Evolutionary conservation across 2,888 invertebrate genomes (phyloP).

Genomic region (Fabriciana adippe): DNA sequence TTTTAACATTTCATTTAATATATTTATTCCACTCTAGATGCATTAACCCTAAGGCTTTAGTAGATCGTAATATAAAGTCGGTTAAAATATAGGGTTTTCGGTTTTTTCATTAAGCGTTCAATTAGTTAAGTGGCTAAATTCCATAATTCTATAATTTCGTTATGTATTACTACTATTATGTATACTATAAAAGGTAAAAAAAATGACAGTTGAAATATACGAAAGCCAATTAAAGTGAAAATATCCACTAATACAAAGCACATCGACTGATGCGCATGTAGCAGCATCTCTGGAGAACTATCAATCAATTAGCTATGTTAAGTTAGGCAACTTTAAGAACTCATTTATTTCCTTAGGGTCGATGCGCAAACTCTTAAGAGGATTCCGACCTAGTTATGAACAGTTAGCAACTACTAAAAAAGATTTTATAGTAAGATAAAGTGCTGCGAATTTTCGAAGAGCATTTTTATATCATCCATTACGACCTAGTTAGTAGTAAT

Average conservation of each 20-base stretch:
- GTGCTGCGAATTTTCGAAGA: neutral
- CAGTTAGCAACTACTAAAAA: slow-evolving; percentile 20
- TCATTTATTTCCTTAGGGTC: slow-evolving; percentile 43
- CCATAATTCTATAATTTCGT: too few relatives aligned
- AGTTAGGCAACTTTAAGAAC: slow-evolving; percentile 52
- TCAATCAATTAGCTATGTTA: slow-evolving; percentile 58
- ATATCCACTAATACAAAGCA: neutral
- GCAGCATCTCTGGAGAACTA: slow-evolving; percentile 54
- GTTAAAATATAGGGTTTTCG: too few relatives aligned
- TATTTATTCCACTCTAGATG: too few relatives aligned
- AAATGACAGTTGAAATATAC: neutral
- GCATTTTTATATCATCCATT: neutral
- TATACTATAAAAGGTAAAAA: too few relatives aligned
- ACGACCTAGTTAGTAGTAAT: neutral
- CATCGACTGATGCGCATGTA: slow-evolving; percentile 45
- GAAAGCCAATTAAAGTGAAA: neutral
- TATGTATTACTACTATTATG: too few relatives aligned
- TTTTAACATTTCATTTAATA: too few relatives aligned
- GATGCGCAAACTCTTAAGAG: slow-evolving; percentile 20
- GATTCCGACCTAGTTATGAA: slow-evolving; percentile 20
- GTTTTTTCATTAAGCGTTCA: too few relatives aligned
- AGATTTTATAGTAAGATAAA: slow-evolving; percentile 13
- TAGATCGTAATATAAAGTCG: too few relatives aligned
- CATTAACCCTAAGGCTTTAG: too few relatives aligned
- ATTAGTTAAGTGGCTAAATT: too few relatives aligned